A percentile compares a stretch with the other conserved stretches of the same genome.
These are phyloP conservation scores for Odontocerum albicorne DNA, from an alignment of 2,888 invertebrate genomes.

Conservation along the genomic window DNA sequence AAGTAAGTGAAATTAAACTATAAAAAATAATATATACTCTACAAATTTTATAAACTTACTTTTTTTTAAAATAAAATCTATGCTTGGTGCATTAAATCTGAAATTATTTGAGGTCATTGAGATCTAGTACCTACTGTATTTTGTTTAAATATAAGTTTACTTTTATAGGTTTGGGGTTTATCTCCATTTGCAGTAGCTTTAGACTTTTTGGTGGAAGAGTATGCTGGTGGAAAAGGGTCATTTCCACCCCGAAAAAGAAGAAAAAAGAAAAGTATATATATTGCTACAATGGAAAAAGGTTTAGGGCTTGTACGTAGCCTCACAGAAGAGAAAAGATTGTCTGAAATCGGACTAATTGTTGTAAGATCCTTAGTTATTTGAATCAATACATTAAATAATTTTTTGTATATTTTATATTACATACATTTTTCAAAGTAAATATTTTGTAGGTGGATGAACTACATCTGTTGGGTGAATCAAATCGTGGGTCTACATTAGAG, in stretches of 20 bases:
- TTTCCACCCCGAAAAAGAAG: conserved; percentile 80
- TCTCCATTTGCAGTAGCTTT: conserved; percentile 86
- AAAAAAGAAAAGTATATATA: conserved; percentile 76
- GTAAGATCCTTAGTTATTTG: conserved; percentile 39
- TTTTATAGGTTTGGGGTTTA: conserved; percentile 71
- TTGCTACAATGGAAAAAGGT: conserved; percentile 96
- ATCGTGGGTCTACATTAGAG: conserved; percentile 85
- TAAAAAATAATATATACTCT: not conserved
- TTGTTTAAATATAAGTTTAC: no score
- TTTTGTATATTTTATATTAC: not conserved
- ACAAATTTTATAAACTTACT: no score
- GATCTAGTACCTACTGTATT: no score
- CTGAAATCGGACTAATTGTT: conserved; percentile 77
- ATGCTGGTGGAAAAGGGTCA: conserved; percentile 90
- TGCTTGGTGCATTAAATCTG: not conserved
- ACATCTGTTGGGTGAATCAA: conserved; percentile 88
- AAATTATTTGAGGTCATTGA: not conserved
- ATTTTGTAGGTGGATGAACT: conserved; percentile 75
- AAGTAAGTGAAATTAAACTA: conserved; percentile 70
- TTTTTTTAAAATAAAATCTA: not conserved
- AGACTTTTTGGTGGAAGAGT: conserved; percentile 91
- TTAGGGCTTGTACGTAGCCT: conserved; percentile 82
- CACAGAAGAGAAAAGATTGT: conserved; percentile 72
- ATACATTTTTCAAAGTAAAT: not conserved
- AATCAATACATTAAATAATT: not conserved